These are phyloP conservation scores for Artibeus jamaicensis DNA, from an alignment of 2,797 vertebrate genomes.

Conservation along the genomic window DNA sequence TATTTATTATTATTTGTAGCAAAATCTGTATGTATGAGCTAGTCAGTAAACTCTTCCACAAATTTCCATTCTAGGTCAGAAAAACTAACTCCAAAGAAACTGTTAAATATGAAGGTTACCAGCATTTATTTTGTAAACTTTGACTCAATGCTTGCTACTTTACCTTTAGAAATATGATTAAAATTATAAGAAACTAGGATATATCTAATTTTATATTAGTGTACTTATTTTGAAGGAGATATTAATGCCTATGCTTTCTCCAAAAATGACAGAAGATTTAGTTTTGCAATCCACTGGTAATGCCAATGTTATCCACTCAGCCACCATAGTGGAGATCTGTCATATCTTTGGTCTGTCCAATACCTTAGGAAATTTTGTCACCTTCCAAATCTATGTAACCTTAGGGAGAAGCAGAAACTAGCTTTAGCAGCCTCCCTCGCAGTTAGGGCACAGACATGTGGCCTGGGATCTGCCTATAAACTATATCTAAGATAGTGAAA, in stretches of 20 bases:
- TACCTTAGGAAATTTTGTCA: not conserved
- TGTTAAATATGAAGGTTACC: not conserved
- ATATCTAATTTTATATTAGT: not conserved
- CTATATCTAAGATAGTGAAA: no score
- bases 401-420: not conserved
- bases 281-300: not conserved
- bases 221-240: not conserved
- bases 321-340: not conserved
- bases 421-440: not conserved
- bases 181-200: not conserved
- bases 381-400: not conserved
- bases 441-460: not conserved
- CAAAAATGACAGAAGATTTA: not conserved
- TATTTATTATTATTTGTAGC: no score
- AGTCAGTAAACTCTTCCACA: not conserved
- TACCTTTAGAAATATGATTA: conserved; percentile 7
- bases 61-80: not conserved
- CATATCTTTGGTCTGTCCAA: not conserved
- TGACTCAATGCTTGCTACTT: conserved; percentile 16
- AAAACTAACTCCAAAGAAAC: conserved; percentile 2
- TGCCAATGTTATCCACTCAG: not conserved
- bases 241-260: not conserved
- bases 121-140: conserved; percentile 24
- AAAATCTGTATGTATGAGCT: not conserved
- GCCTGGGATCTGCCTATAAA: not conserved